Percentiles rank a stretch among this genome's conserved stretches.
Conservation (phyloP, 2,888 invertebrate genomes). For the Flexamia atlantica region DNA sequence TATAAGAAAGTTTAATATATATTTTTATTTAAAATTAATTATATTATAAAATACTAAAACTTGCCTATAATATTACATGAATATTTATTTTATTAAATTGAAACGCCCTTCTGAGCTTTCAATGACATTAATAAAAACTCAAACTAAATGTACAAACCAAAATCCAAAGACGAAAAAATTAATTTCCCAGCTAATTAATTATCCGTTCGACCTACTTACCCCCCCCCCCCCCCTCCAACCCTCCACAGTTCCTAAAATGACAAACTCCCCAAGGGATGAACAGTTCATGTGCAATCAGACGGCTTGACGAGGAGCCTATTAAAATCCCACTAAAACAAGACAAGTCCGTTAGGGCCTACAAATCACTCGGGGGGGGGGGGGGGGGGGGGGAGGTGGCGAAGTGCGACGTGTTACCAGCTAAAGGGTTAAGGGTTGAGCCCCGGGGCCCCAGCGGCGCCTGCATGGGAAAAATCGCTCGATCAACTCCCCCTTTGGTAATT, state of each 20-base stretch:
- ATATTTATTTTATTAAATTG: too few species aligned
- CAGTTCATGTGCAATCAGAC: slow-evolving; percentile 28
- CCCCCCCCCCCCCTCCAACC: neutral
- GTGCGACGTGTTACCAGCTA: slow-evolving; percentile 45
- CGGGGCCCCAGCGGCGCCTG: neutral
- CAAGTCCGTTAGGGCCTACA: slow-evolving; percentile 50
- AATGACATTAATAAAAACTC: too few species aligned
- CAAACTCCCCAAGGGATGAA: neutral
- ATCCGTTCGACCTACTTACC: neutral
- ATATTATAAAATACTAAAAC: too few species aligned
- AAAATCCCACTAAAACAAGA: slow-evolving; percentile 58
- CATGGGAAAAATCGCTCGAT: slow-evolving; percentile 52
- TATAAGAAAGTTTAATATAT: too few species aligned
- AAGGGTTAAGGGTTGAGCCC: slow-evolving; percentile 33
- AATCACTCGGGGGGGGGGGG: slow-evolving; percentile 39
- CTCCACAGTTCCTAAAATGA: neutral
- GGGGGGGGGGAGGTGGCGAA: slow-evolving; percentile 16
- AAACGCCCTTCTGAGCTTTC: too few species aligned
- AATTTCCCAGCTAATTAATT: too few species aligned
- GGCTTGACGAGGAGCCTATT: slow-evolving; percentile 38
- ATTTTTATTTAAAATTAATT: too few species aligned
- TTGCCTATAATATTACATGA: too few species aligned
- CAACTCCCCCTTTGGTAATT: slow-evolving; percentile 3
- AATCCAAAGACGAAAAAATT: too few species aligned
- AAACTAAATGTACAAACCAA: too few species aligned